These are phyloP conservation scores for Acrocephalus arundinaceus DNA, from an alignment of 2,113 vertebrate species.

Conservation along the genomic window DNA sequence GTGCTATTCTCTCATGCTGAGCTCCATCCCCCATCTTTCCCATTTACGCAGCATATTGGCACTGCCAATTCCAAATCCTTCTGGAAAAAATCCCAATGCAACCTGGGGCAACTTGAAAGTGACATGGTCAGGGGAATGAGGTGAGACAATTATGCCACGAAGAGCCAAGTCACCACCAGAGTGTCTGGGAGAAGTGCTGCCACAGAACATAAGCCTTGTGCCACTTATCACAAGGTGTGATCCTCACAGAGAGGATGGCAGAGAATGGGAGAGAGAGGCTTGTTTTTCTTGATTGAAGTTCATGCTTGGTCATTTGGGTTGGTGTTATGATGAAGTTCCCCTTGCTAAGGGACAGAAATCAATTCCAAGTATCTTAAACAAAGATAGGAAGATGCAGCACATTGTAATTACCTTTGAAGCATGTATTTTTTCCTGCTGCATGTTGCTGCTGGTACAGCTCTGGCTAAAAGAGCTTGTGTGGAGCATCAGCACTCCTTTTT, in stretches of 20 bases:
- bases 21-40: neutral
- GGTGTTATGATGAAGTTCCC: neutral
- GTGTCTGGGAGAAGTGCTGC: accelerated
- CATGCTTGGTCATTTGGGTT: accelerated
- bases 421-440: neutral
- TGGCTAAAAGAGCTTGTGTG: constrained; percentile 9
- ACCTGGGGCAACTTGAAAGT: accelerated
- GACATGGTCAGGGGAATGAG: accelerated
- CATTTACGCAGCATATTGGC: neutral
- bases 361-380: neutral
- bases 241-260: neutral
- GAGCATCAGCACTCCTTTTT: constrained; percentile 31
- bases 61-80: neutral
- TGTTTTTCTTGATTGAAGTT: neutral
- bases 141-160: neutral
- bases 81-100: neutral
- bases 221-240: neutral
- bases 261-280: neutral
- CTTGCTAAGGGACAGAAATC: neutral
- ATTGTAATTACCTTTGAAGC: neutral
- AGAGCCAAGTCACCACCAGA: accelerated
- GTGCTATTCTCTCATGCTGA: neutral
- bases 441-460: neutral
- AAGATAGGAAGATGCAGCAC: neutral
- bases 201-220: accelerated